Evolutionary conservation across 2,113 vertebrate species (phyloP).

Genomic region (Brienomyrus longianalis): DNA sequence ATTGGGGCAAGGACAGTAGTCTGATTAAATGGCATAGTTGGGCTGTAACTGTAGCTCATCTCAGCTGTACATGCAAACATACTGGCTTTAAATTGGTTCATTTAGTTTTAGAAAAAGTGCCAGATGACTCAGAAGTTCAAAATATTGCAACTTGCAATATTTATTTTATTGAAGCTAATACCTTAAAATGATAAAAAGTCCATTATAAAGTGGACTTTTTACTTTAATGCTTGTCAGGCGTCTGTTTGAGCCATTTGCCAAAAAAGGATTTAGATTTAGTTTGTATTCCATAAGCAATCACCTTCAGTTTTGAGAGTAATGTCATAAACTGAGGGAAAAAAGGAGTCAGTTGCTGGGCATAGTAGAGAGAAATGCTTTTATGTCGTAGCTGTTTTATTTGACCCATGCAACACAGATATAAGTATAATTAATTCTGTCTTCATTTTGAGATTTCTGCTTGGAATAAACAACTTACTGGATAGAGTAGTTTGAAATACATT

Average conservation of each 20-base stretch:
- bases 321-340: not conserved
- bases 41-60: no score
- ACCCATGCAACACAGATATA: not conserved
- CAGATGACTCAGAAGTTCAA: not conserved
- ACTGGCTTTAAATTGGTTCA: not conserved
- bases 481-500: not conserved
- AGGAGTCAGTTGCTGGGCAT: not conserved
- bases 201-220: not conserved
- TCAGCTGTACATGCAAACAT: no score
- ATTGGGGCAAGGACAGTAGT: no score
- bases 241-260: not conserved
- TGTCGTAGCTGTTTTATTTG: not conserved
- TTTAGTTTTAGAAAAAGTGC: not conserved
- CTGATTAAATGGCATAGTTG: no score
- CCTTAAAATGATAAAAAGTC: not conserved
- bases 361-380: not conserved
- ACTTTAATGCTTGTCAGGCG: not conserved
- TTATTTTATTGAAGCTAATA: not conserved
- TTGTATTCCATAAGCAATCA: not conserved
- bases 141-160: not conserved
- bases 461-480: not conserved
- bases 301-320: not conserved
- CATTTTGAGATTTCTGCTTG: not conserved
- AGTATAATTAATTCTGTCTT: not conserved
- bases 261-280: not conserved